A percentile compares a stretch with the other conserved stretches of the same genome.
Conservation (phyloP, 2,113 vertebrate species). For the Xenopus laevis region DNA sequence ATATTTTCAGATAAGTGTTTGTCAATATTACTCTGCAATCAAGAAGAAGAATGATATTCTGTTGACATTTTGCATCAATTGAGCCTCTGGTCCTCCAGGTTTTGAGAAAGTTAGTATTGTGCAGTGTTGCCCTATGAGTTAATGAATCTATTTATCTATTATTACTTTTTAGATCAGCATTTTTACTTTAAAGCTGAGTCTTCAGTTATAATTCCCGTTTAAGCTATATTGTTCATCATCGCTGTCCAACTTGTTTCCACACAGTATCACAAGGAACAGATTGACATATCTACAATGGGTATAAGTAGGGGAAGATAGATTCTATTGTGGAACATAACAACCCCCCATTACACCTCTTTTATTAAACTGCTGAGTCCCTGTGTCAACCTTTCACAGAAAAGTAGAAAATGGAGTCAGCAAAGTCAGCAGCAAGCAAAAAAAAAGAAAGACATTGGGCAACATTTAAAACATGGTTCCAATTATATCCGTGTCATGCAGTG, state of each 20-base stretch:
- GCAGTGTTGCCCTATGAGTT: no score
- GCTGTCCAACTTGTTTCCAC: not conserved
- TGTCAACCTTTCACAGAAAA: not conserved
- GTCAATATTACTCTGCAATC: no score
- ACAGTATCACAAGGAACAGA: not conserved
- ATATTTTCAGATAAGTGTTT: no score
- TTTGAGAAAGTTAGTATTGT: no score
- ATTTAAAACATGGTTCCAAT: not conserved
- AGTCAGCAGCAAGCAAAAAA: not conserved
- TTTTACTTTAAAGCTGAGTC: no score
- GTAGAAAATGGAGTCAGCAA: not conserved
- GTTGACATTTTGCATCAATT: no score
- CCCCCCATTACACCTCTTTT: not conserved
- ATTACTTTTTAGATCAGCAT: no score
- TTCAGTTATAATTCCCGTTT: no score
- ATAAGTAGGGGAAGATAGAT: not conserved
- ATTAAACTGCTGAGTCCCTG: not conserved
- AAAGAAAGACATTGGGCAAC: not conserved
- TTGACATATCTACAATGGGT: not conserved
- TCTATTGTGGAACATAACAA: not conserved
- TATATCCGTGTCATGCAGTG: not conserved
- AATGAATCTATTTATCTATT: no score
- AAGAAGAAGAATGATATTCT: no score
- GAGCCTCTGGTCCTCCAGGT: no score
- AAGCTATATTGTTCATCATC: no score